Conservation (phyloP, 2,888 invertebrate genomes). For the Oxystoma pomonae region DNA sequence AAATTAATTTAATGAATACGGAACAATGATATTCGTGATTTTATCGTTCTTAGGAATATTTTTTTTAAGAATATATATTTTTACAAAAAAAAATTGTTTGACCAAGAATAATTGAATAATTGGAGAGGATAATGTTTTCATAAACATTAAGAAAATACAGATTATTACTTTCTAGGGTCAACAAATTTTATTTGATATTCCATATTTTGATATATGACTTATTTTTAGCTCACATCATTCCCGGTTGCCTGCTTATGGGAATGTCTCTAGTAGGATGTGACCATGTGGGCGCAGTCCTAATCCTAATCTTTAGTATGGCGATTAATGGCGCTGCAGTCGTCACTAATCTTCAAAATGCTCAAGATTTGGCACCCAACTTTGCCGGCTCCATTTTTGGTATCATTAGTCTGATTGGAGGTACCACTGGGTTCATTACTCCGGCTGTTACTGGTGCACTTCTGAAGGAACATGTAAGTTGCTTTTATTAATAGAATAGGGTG, state of each 20-base stretch:
- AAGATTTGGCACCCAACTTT: constrained; percentile 38
- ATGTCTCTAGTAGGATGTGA: constrained; percentile 30
- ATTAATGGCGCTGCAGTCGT: constrained; percentile 36
- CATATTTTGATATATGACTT: neutral
- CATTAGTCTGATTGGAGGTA: constrained; percentile 35
- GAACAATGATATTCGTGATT: no score
- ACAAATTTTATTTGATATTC: no score
- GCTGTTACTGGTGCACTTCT: constrained; percentile 29
- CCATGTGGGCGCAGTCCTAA: constrained; percentile 25
- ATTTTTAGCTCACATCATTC: constrained; percentile 52
- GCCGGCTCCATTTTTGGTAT: constrained; percentile 35
- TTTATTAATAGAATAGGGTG: no score
- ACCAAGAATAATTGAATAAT: no score
- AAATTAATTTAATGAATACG: no score
- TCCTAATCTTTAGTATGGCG: constrained; percentile 32
- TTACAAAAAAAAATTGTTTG: no score
- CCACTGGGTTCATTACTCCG: constrained; percentile 35
- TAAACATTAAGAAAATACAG: no score
- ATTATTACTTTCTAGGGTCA: no score
- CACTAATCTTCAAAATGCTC: constrained; percentile 34
- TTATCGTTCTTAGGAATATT: no score
- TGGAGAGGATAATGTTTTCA: no score
- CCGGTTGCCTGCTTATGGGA: constrained; percentile 47
- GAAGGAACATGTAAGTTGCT: constrained; percentile 26
- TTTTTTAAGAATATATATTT: no score